A percentile compares a stretch with the other conserved stretches of the same genome.
These are phyloP conservation scores for Polydrusus cervinus DNA, from an alignment of 2,888 invertebrate species.

Conservation along the genomic window DNA sequence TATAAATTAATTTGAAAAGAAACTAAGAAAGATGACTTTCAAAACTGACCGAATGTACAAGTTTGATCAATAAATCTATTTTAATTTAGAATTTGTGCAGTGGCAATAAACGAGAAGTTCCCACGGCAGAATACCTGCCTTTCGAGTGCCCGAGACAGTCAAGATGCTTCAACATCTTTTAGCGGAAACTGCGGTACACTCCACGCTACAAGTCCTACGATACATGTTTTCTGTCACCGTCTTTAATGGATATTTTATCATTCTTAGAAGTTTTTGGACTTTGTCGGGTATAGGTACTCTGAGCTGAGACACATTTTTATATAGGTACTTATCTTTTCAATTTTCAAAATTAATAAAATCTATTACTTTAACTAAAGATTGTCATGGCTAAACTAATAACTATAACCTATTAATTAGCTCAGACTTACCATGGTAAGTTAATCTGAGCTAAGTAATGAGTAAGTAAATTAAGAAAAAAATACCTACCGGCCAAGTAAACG, in stretches of 20 bases:
- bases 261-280: slow-evolving; percentile 16
- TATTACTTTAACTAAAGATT: too few relatives aligned
- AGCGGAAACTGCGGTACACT: slow-evolving; percentile 66
- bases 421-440: too few relatives aligned
- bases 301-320: not conserved
- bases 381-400: too few relatives aligned
- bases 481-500: slow-evolving; percentile 99
- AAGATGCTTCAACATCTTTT: slow-evolving; percentile 68
- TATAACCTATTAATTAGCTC: too few relatives aligned
- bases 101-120: slow-evolving; percentile 62
- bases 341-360: not conserved
- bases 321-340: not conserved
- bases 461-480: slow-evolving; percentile 25
- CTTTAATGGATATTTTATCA: slow-evolving; percentile 39
- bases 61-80: slow-evolving; percentile 70
- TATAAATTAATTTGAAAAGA: slow-evolving; percentile 12
- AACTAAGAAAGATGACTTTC: slow-evolving; percentile 22
- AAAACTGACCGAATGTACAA: slow-evolving; percentile 50
- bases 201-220: slow-evolving; percentile 46
- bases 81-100: slow-evolving; percentile 69
- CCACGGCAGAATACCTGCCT: slow-evolving; percentile 68
- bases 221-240: slow-evolving; percentile 51
- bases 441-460: not conserved
- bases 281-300: slow-evolving; percentile 32
- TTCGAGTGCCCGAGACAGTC: slow-evolving; percentile 60